These are phyloP conservation scores for Scaptomyza flava DNA, from an alignment of 2,888 invertebrate species.

Conservation along the genomic window DNA sequence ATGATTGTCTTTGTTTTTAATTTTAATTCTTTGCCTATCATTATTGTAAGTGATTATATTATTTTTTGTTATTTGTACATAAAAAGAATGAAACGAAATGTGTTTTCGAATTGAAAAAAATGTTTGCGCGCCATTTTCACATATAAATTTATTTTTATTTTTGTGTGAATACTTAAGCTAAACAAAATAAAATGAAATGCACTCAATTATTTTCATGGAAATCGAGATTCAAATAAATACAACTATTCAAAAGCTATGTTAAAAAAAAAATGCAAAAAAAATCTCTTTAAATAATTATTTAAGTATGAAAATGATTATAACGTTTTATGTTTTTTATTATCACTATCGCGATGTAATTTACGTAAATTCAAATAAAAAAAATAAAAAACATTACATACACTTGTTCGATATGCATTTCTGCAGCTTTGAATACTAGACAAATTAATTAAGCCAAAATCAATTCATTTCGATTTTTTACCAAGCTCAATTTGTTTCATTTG, in stretches of 20 bases:
- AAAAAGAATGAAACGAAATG: conserved; percentile 40
- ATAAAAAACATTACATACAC: conserved; percentile 17
- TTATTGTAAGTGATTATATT: conserved; percentile 67
- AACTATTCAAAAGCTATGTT: conserved; percentile 39
- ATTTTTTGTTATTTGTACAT: conserved; percentile 76
- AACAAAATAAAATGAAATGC: conserved; percentile 31
- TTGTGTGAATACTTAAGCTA: conserved; percentile 54
- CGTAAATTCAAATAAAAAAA: conserved; percentile 78
- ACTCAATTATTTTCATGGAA: conserved; percentile 36
- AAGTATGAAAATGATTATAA: conserved; percentile 70
- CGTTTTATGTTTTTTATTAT: conserved; percentile 81
- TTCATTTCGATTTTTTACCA: conserved; percentile 7
- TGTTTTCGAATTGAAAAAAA: conserved; percentile 53
- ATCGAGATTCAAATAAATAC: conserved; percentile 9
- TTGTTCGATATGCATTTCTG: not conserved
- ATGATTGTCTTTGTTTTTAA: conserved; percentile 74
- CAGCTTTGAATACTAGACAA: not conserved
- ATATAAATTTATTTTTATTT: conserved; percentile 48
- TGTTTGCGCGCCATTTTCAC: conserved; percentile 63
- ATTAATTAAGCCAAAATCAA: not conserved
- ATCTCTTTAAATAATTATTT: conserved; percentile 73
- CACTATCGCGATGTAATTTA: conserved; percentile 79
- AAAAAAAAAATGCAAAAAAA: conserved; percentile 59
- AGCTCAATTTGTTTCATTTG: conserved; percentile 45
- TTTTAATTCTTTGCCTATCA: conserved; percentile 65